Base-by-base conservation (phyloP, 2,113 vertebrate genomes). In the Ciconia stormi region DNA sequence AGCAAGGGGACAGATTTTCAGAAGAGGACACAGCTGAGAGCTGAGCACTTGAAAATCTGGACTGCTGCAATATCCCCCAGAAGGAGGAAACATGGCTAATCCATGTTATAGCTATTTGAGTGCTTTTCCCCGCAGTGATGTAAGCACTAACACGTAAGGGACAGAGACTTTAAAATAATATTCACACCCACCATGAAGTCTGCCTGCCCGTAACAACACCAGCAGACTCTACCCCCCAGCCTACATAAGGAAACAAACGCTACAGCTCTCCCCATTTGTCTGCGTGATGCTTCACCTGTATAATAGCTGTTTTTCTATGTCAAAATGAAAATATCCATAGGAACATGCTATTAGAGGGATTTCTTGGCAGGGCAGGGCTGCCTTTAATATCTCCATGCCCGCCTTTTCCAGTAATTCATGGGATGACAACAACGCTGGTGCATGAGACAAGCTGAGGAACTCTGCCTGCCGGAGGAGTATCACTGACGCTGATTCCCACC, bases 231-330 rank as follows among this genome's bases (percentile, higher is more conserved):
- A 49, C 4, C 29, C 16, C 32, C 6, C 42, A 72, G 16, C 21
- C 11, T 27, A 36, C 38, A 6, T 10, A 53, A 63, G 1, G 0
- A 44, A 92, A 16, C 30, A 58, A 71, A 88, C 29, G 19, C 23
- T 38, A 42, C 34, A 78, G 63, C 34, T 62, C 38, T 49, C 21
- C n/a, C 26, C 9, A 27, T 20, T 58, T 40, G 20, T 44, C 44
- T 2, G 0, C 9, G 36, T 0, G 2, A n/a, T 49, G n/a, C 5
- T 90, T 83, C 46, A 44, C 20, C 20, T 19, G 23, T 44, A 4
- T 38, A 47, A 65, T 8, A 47, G 59, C 8, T 53, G 36, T 2
- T 73, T 83, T 77, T 77, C 26, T 42, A 30, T 5, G 8, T 47
- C 62, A 84, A 30, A 80, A 80, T 58, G 4, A 59, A 93, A 81